Evolutionary conservation across 1,140 invertebrate species (phyloP).

Genomic region (Bombus polaris): DNA sequence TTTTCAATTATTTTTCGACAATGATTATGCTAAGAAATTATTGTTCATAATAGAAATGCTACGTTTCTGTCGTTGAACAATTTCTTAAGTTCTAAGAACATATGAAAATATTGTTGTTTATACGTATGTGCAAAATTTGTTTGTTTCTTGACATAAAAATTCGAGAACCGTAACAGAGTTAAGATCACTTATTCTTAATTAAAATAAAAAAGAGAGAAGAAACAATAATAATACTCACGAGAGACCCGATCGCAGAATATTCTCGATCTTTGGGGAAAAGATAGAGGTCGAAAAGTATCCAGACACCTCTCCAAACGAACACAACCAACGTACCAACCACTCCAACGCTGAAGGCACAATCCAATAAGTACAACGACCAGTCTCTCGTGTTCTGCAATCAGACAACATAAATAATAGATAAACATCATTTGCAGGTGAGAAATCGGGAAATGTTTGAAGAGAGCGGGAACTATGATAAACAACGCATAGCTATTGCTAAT

Average conservation of each 20-base stretch:
- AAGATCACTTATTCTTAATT: not conserved
- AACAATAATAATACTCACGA: conserved; percentile 85
- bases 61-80: not conserved
- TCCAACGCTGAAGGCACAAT: conserved; percentile 92
- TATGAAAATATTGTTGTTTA: not conserved
- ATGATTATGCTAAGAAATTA: not conserved
- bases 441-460: conserved; percentile 33
- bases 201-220: not conserved
- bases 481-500: not conserved
- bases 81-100: too few species aligned
- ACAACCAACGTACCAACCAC: conserved; percentile 93
- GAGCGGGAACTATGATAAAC: conserved; percentile 36
- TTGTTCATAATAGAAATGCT: not conserved
- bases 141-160: not conserved
- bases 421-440: conserved; percentile 8
- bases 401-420: conserved; percentile 57
- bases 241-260: conserved; percentile 88
- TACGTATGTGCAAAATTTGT: not conserved
- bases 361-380: conserved; percentile 89
- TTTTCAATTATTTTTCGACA: not conserved
- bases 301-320: conserved; percentile 93
- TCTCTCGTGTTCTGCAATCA: conserved; percentile 87
- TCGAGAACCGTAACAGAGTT: not conserved
- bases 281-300: conserved; percentile 90
- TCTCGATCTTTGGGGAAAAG: conserved; percentile 87